Base-by-base conservation (phyloP, 2,113 vertebrate genomes). In the Istiophorus platypterus region DNA sequence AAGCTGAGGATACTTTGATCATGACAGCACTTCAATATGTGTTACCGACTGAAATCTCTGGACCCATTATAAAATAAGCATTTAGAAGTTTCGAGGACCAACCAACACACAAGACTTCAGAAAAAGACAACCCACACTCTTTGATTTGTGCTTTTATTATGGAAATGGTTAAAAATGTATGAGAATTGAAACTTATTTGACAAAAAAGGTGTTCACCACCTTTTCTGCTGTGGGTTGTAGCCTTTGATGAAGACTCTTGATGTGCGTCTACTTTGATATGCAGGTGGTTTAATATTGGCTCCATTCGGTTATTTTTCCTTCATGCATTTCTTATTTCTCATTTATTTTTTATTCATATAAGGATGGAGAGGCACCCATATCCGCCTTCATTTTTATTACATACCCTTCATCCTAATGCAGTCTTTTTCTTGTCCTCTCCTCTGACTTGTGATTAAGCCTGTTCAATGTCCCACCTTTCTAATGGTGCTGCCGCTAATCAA, bases 141-240 rank as follows among this genome's bases (percentile, higher is more conserved):
- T 68, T 69, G 61, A 71, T 26, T 73, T 54, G 24, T 37, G 4
- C 34, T 71, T 78, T 78, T 78, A 58, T 57, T 27, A 79, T 73
- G 29, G 17, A 72, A 69, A 75, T 61, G 1, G 27, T 78, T 78
- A 74, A 83, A 80, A 87, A 85, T 78, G 42, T 13, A 84, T 79
- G 57, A 31, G 47, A 65, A 51, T 22, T 70, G 2, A n/a, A 76
- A 78, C 70, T 41, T 41, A 52, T 82, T 72, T 68, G 7, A 62
- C 54, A 77, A 71, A 63, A 37, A 54, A 66, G 26, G 31, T 2
- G 78, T 49, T 71, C 58, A 73, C 63, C 37, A 65, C 5, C 37
- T 24, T 54, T 78, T 34, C 72, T 69, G 37, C 41, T n/a, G 69
- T 17, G 45, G 39, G 58, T 68, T 54, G 27, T 15, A 61, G 66